A percentile compares a stretch with the other conserved stretches of the same genome.
phyloP scores from a whole-genome alignment of 1,140 invertebrate species.

The Drosophila funebris region DNA sequence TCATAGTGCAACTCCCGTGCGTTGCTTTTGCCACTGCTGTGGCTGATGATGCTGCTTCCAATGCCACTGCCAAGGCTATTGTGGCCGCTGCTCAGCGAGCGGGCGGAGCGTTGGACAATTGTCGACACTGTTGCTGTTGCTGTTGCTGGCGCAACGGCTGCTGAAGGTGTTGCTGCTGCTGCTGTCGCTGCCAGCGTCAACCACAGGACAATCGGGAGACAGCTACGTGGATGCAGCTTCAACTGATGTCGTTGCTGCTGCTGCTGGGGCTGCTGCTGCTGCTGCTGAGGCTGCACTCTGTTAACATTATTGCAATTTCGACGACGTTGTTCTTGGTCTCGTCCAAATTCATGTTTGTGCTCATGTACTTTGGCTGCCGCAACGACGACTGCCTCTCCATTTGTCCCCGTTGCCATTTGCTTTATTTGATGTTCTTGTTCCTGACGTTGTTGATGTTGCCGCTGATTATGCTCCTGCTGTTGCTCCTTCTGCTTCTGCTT shows the following conservation, averaged over 20 bases:
- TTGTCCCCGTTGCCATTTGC: slow-evolving; percentile 62
- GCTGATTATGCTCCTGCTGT: slow-evolving; percentile 59
- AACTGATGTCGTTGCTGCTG: slow-evolving; percentile 37
- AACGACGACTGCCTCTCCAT: slow-evolving; percentile 46
- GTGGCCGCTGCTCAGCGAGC: slow-evolving; percentile 41
- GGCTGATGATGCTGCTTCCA: slow-evolving; percentile 29
- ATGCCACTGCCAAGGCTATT: slow-evolving; percentile 24
- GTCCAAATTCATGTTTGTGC: slow-evolving; percentile 47
- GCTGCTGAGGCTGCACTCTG: slow-evolving; percentile 46
- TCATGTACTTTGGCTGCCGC: slow-evolving; percentile 50
- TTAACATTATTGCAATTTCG: slow-evolving; percentile 66
- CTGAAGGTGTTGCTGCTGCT: slow-evolving; percentile 26
- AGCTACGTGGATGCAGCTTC: slow-evolving; percentile 30
- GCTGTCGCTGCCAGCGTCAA: slow-evolving; percentile 26
- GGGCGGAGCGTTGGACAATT: slow-evolving; percentile 45
- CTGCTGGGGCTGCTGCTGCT: slow-evolving; percentile 19
- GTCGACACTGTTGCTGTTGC: slow-evolving; percentile 41
- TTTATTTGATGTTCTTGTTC: slow-evolving; percentile 73
- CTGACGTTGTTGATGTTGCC: slow-evolving; percentile 59
- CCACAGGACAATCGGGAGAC: slow-evolving; percentile 56
- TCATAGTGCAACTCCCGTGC: slow-evolving; percentile 62
- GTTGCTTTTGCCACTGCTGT: slow-evolving; percentile 36
- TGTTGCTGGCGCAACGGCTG: slow-evolving; percentile 38
- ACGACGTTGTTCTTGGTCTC: slow-evolving; percentile 48
- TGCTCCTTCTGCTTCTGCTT: slow-evolving; percentile 25